Percentiles rank a stretch among this genome's conserved stretches.
phyloP scores from a whole-genome alignment of 2,797 vertebrate species.

The Poeciliopsis turneri region DNA sequence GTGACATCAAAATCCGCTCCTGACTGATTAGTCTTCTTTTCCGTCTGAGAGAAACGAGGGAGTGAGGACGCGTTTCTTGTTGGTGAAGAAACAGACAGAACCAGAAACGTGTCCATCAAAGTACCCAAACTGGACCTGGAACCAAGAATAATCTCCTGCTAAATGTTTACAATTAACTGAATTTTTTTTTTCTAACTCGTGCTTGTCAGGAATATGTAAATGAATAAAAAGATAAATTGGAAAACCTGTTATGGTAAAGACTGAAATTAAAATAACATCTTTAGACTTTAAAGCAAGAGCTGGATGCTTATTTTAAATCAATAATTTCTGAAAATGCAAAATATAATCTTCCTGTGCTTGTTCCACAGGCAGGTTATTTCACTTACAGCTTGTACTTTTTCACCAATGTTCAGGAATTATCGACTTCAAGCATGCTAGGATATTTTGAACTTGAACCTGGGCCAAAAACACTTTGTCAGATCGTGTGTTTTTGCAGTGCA shows the following conservation, averaged over 20 bases:
- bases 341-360: too few species aligned
- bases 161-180: background rate
- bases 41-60: background rate
- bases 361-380: too few species aligned
- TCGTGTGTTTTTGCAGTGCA: too few species aligned
- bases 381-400: too few species aligned
- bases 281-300: too few species aligned
- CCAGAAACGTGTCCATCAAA: background rate
- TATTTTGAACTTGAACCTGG: too few species aligned
- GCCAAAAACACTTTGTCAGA: too few species aligned
- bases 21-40: background rate
- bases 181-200: background rate
- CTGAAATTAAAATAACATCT: background rate
- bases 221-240: background rate
- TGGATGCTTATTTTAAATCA: too few species aligned
- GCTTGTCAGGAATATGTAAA: background rate
- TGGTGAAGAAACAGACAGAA: background rate
- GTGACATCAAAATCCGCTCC: background rate
- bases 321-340: too few species aligned
- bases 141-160: background rate
- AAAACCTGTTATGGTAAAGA: background rate
- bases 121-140: background rate
- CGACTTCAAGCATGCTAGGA: too few species aligned
- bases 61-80: background rate
- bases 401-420: too few species aligned